Conservation (phyloP, 1,140 invertebrate species). For the Trichogramma pretiosum region DNA sequence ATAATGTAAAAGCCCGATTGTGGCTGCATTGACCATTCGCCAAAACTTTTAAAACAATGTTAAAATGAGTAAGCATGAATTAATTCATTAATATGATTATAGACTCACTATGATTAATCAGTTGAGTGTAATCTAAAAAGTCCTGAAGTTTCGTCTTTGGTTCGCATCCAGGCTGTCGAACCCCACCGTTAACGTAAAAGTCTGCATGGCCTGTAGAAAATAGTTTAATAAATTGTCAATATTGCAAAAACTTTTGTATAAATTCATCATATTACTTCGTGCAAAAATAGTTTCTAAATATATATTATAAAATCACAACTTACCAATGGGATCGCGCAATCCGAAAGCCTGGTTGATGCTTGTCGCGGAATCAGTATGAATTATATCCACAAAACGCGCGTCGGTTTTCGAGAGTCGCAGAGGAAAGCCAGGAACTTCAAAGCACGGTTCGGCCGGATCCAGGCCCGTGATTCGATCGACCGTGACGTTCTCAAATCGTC, state of each 20-base stretch:
- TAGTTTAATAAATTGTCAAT: too few relatives aligned
- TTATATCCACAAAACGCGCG: conserved; percentile 59
- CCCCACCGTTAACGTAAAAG: conserved; percentile 3
- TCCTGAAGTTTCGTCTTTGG: neutral
- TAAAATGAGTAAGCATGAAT: neutral
- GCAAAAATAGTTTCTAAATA: too few relatives aligned
- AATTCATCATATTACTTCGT: too few relatives aligned
- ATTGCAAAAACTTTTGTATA: too few relatives aligned
- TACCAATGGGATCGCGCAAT: neutral
- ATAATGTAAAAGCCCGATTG: neutral
- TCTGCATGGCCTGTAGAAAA: conserved; percentile 3
- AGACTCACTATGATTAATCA: neutral
- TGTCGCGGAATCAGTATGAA: conserved; percentile 46
- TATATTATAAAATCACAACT: neutral
- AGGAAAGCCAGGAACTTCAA: conserved; percentile 35
- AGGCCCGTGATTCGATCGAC: conserved; percentile 44
- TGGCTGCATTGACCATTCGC: neutral
- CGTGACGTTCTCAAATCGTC: neutral
- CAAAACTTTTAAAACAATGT: neutral
- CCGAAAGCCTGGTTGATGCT: neutral
- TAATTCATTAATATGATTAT: neutral
- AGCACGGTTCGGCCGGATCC: conserved; percentile 59
- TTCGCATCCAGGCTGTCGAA: neutral
- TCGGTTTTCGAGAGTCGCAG: conserved; percentile 49
- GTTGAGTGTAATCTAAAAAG: neutral